phyloP scores from a whole-genome alignment of 2,113 vertebrate genomes.

The Gymnogyps californianus region DNA sequence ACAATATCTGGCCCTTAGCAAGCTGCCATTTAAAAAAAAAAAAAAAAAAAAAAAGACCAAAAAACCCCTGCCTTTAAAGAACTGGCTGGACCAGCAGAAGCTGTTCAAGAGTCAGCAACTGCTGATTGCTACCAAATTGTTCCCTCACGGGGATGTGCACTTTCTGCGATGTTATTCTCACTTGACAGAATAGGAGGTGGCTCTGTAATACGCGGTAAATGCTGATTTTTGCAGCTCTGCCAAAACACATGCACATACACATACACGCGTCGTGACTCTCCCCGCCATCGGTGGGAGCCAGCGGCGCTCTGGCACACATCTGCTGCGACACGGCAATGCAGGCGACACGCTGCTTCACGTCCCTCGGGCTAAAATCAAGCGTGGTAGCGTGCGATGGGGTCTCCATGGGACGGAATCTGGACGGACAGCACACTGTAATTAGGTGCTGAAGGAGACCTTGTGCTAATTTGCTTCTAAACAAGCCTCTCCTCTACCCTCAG shows the following conservation, averaged over 20 bases:
- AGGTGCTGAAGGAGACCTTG: background rate
- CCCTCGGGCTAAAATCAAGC: background rate
- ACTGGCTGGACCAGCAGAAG: background rate
- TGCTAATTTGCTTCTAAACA: background rate
- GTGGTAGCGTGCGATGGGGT: background rate
- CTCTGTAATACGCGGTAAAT: fast-evolving
- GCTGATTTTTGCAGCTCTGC: background rate
- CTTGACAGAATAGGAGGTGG: background rate
- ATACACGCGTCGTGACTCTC: background rate
- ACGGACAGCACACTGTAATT: fast-evolving
- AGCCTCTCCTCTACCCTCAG: background rate
- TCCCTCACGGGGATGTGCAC: background rate
- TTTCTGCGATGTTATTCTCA: background rate
- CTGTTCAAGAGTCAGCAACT: background rate
- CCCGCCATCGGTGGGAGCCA: background rate
- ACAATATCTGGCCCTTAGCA: background rate
- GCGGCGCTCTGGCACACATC: background rate
- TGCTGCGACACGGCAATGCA: background rate
- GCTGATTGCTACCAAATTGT: background rate
- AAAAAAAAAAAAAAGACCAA: too few species aligned
- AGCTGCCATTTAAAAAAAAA: background rate
- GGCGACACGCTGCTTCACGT: background rate
- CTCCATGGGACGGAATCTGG: background rate
- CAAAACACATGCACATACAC: background rate
- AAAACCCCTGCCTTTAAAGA: background rate